Percentiles rank a stretch among this genome's conserved stretches.
Conservation (phyloP, 2,797 vertebrate genomes). For the Fratercula arctica region DNA sequence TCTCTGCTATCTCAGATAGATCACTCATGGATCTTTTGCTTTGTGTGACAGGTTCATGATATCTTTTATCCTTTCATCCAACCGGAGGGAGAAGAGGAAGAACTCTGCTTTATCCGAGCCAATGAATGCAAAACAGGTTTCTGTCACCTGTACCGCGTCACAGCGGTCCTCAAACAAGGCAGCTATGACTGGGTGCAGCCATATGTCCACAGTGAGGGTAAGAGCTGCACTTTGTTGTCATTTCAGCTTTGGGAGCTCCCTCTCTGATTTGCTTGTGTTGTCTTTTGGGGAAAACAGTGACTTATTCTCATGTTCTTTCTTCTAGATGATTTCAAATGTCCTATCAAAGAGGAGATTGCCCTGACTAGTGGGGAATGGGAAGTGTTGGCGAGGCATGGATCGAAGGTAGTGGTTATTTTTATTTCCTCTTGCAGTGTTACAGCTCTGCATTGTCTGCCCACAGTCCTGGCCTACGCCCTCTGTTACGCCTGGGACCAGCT, state of each 20-base stretch:
- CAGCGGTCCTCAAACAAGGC: constrained; percentile 76
- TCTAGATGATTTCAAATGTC: constrained; percentile 89
- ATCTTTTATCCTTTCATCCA: constrained; percentile 92
- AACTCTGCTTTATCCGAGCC: constrained; percentile 87
- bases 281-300: not conserved
- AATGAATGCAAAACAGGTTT: constrained; percentile 92
- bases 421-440: not conserved
- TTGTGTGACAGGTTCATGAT: constrained; percentile 84
- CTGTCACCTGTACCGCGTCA: constrained; percentile 91
- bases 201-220: constrained; percentile 77
- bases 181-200: constrained; percentile 81
- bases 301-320: not conserved
- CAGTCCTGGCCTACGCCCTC: not conserved
- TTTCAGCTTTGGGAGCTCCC: not conserved
- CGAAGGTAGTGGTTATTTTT: constrained; percentile 80
- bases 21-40: not conserved
- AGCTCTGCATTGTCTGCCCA: constrained; percentile 25
- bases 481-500: not conserved
- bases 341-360: constrained; percentile 86
- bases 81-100: constrained; percentile 82
- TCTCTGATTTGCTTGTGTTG: not conserved
- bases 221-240: not conserved
- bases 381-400: constrained; percentile 88
- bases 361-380: constrained; percentile 92
- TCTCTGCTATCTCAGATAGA: not conserved